These are phyloP conservation scores for Aurelia coerulea DNA, from an alignment of 30 jellyfish, hydroid and myxozoan genomes.

Conservation along the genomic window DNA sequence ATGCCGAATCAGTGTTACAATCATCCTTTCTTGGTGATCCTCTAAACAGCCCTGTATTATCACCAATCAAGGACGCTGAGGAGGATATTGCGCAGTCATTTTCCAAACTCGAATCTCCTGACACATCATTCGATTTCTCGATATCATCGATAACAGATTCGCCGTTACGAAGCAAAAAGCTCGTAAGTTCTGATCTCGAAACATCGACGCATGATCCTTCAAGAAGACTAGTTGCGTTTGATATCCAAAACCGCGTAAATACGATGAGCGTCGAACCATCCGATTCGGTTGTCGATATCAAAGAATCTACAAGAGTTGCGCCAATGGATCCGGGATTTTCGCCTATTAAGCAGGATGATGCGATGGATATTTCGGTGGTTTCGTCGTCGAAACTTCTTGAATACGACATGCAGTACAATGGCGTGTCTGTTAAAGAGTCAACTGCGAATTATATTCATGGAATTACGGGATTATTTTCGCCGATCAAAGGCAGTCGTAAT, in stretches of 20 bases:
- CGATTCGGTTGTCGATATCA: constrained; percentile 44
- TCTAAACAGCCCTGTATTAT: constrained; percentile 34
- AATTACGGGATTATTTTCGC: constrained; percentile 71
- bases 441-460: constrained; percentile 78
- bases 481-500: constrained; percentile 27
- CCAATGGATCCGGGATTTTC: constrained; percentile 59
- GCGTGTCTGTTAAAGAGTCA: constrained; percentile 64
- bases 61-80: constrained; percentile 61
- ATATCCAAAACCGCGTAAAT: constrained; percentile 2
- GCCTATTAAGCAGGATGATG: constrained; percentile 67
- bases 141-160: constrained; percentile 14
- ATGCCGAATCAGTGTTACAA: constrained; percentile 41
- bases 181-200: constrained; percentile 45
- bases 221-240: not conserved
- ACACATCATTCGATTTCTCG: constrained; percentile 33
- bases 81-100: constrained; percentile 19
- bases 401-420: constrained; percentile 31
- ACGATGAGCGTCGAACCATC: constrained; percentile 44
- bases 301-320: constrained; percentile 68
- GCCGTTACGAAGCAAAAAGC: constrained; percentile 5
- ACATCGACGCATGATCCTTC: constrained; percentile 12
- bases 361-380: constrained; percentile 48
- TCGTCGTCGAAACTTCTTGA: constrained; percentile 32
- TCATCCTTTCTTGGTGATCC: constrained; percentile 63
- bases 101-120: constrained; percentile 51